Evolutionary conservation across 2,888 invertebrate genomes (phyloP).

Genomic region (Eupithecia subfuscata): DNA sequence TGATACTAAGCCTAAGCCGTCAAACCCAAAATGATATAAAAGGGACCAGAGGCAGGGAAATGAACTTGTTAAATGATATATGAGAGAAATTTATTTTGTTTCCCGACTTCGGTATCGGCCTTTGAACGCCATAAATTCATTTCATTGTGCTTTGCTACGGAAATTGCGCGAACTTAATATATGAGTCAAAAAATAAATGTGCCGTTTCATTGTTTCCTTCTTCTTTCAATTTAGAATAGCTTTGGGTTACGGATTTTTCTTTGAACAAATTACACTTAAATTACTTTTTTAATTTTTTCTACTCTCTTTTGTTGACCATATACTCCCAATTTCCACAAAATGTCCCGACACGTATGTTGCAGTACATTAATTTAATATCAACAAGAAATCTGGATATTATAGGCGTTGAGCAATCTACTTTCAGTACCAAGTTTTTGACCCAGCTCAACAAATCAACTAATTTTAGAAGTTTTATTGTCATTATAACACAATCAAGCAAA

Average conservation of each 20-base stretch:
- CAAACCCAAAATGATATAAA: slow-evolving; percentile 25
- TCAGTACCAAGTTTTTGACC: background rate
- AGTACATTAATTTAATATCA: background rate
- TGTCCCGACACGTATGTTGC: background rate
- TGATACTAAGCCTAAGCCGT: slow-evolving; percentile 12
- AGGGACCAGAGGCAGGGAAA: slow-evolving; percentile 34
- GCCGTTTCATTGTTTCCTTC: slow-evolving; percentile 31
- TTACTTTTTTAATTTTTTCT: background rate
- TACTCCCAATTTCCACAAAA: background rate
- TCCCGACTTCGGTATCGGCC: slow-evolving; percentile 39
- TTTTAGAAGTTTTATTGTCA: too few species aligned
- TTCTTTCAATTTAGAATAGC: slow-evolving; percentile 17
- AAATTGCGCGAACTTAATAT: slow-evolving; percentile 39
- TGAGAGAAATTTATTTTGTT: slow-evolving; percentile 43
- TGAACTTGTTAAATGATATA: slow-evolving; percentile 41
- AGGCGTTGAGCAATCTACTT: background rate
- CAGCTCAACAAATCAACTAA: background rate
- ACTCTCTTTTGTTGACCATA: too few species aligned
- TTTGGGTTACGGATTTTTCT: background rate
- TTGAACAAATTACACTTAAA: background rate
- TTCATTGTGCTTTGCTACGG: slow-evolving; percentile 36
- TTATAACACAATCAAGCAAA: background rate
- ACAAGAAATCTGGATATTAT: background rate
- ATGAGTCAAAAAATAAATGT: slow-evolving; percentile 37
- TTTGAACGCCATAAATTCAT: slow-evolving; percentile 43